Conservation (phyloP, 2,113 vertebrate genomes). For the Eupsittula cactorum region DNA sequence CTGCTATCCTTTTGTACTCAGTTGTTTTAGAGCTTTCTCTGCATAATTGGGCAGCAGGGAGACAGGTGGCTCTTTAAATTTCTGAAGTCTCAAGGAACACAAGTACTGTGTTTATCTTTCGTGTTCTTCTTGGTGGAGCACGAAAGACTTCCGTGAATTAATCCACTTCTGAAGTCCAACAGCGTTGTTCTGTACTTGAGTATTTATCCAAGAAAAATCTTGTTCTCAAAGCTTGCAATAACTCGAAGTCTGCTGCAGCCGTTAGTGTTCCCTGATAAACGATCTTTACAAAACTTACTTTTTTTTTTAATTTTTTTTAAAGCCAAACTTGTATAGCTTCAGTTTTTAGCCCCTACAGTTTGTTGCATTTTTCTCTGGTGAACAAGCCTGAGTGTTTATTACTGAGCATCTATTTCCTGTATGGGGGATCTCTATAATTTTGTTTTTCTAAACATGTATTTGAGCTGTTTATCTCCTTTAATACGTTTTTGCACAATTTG, state of each 20-base stretch:
- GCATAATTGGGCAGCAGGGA: rapidly evolving
- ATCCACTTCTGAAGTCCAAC: not conserved
- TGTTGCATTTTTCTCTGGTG: not conserved
- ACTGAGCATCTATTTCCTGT: not conserved
- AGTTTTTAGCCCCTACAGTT: not conserved
- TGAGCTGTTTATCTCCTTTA: not conserved
- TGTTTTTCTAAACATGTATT: not conserved
- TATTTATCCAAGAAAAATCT: not conserved
- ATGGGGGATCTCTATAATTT: not conserved
- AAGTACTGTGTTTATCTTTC: not conserved
- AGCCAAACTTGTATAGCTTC: not conserved
- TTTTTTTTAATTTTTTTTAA: not conserved
- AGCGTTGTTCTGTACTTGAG: not conserved
- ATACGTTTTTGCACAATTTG: not conserved
- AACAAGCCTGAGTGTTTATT: not conserved
- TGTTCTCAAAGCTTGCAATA: not conserved
- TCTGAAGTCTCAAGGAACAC: not conserved
- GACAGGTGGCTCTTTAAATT: not conserved
- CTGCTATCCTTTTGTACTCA: not conserved
- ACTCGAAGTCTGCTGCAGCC: not conserved
- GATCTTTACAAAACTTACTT: not conserved
- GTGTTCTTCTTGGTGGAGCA: not conserved
- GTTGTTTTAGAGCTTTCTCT: not conserved
- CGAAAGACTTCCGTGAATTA: not conserved
- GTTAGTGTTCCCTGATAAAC: not conserved